These are phyloP conservation scores for Onychorhynchus coronatus DNA, from an alignment of 2,113 vertebrate species.

Conservation along the genomic window DNA sequence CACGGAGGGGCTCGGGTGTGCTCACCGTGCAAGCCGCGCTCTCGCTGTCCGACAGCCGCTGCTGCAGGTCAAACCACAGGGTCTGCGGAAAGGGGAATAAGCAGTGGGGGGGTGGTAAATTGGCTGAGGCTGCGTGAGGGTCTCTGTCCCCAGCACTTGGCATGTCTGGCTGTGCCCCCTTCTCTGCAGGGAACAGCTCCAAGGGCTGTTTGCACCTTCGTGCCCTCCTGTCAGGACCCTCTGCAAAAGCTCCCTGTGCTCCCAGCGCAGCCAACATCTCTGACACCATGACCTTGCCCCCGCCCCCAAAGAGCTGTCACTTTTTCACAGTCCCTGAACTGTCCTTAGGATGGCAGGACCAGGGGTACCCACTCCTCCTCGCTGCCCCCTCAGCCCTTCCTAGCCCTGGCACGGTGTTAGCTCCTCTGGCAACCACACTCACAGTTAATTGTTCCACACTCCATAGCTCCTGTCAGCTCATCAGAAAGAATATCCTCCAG, in stretches of 20 bases:
- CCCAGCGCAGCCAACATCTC: not conserved
- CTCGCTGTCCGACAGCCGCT: slow-evolving; percentile 91
- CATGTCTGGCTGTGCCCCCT: not conserved
- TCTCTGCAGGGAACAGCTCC: accelerated
- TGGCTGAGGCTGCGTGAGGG: not conserved
- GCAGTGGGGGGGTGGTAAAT: not conserved
- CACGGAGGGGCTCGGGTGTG: accelerated
- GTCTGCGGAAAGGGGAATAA: slow-evolving; percentile 75
- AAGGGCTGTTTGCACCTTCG: accelerated
- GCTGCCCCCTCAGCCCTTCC: accelerated
- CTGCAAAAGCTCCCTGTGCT: not conserved
- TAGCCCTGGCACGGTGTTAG: not conserved
- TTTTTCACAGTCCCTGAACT: not conserved
- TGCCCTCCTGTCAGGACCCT: accelerated
- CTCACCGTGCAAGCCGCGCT: slow-evolving; percentile 86
- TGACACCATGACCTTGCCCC: accelerated
- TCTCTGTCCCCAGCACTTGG: accelerated
- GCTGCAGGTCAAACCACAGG: slow-evolving; percentile 95
- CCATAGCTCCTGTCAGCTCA: not conserved
- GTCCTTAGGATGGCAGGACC: not conserved
- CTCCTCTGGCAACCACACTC: not conserved
- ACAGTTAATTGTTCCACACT: not conserved
- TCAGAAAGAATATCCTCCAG: not conserved
- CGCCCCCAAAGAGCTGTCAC: not conserved
- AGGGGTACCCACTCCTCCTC: no score